Conservation (phyloP, 1,140 invertebrate species). For the Eciton burchellii region DNA sequence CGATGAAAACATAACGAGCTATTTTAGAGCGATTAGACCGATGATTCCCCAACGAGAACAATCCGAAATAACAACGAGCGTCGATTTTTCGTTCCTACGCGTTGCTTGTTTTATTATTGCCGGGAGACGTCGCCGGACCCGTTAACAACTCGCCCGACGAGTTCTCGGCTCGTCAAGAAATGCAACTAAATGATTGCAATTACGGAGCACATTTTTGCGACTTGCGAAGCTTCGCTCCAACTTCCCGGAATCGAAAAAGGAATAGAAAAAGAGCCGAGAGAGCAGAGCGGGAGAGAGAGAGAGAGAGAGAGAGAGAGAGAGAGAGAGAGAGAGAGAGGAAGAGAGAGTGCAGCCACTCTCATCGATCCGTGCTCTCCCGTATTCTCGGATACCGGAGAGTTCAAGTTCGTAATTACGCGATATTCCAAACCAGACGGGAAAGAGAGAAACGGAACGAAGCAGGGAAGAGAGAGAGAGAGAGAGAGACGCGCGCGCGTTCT, state of each 20-base stretch:
- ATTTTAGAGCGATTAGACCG: no score
- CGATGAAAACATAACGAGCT: slow-evolving; percentile 22
- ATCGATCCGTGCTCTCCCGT: slow-evolving; percentile 39
- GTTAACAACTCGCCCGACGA: not conserved
- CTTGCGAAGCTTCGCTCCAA: slow-evolving; percentile 12
- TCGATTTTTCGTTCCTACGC: not conserved
- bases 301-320: no score
- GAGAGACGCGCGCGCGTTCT: no score
- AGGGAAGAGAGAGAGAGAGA: not conserved
- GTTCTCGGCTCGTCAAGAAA: slow-evolving; percentile 43
- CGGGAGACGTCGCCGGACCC: not conserved
- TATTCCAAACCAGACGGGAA: not conserved
- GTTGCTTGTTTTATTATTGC: not conserved
- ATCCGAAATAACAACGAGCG: not conserved
- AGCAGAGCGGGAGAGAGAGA: slow-evolving; percentile 14
- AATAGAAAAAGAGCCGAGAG: no score
- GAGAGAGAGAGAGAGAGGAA: slow-evolving; percentile 1
- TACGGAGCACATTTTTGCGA: slow-evolving; percentile 17
- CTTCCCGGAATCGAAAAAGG: slow-evolving; percentile 1
- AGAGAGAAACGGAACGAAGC: no score
- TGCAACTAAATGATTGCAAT: slow-evolving; percentile 20
- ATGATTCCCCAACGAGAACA: not conserved
- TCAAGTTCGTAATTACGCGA: slow-evolving; percentile 55
- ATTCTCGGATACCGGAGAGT: slow-evolving; percentile 44
- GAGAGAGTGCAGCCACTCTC: not conserved